Evolutionary conservation across 2,888 invertebrate species (phyloP).

Genomic region (Zaprionus obscuricornis): DNA sequence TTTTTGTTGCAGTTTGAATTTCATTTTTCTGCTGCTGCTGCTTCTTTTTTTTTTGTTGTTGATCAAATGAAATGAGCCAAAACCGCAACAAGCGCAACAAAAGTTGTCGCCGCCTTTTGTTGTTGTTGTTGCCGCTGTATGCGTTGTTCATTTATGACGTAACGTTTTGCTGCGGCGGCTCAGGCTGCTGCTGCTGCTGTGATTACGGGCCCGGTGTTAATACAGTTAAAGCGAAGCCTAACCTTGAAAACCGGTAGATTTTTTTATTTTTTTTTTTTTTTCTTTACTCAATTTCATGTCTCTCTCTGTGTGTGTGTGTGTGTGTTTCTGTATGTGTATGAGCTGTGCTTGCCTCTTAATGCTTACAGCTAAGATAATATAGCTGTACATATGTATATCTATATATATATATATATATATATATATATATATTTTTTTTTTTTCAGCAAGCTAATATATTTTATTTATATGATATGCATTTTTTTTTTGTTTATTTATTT

Average conservation of each 20-base stretch:
- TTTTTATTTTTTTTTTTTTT: conserved; percentile 45
- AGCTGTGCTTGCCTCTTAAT: conserved; percentile 44
- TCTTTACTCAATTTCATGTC: conserved; percentile 59
- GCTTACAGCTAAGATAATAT: conserved; percentile 32
- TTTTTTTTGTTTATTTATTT: too few relatives aligned
- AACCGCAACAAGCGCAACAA: conserved; percentile 68
- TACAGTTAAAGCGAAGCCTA: conserved; percentile 74
- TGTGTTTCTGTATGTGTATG: conserved; percentile 42
- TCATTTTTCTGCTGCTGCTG: too few relatives aligned
- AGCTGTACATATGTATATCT: conserved; percentile 15
- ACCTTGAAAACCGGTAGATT: conserved; percentile 76
- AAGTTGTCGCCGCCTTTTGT: conserved; percentile 50
- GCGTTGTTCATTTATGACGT: conserved; percentile 73
- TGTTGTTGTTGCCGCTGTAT: conserved; percentile 36
- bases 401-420: conserved; percentile 5
- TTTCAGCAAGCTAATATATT: neutral
- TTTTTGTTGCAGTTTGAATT: too few relatives aligned
- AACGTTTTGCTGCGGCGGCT: conserved; percentile 64
- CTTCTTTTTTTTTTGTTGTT: conserved; percentile 8
- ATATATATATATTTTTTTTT: neutral
- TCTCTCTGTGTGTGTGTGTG: conserved; percentile 28
- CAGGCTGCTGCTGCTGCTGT: conserved; percentile 61
- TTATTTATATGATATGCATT: neutral
- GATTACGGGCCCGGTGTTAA: conserved; percentile 74
- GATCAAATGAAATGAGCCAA: conserved; percentile 71